Evolutionary conservation across 2,113 vertebrate species (phyloP), one percentile per base, ranked within the genome.

Genomic region (Galemys pyrenaicus): DNA sequence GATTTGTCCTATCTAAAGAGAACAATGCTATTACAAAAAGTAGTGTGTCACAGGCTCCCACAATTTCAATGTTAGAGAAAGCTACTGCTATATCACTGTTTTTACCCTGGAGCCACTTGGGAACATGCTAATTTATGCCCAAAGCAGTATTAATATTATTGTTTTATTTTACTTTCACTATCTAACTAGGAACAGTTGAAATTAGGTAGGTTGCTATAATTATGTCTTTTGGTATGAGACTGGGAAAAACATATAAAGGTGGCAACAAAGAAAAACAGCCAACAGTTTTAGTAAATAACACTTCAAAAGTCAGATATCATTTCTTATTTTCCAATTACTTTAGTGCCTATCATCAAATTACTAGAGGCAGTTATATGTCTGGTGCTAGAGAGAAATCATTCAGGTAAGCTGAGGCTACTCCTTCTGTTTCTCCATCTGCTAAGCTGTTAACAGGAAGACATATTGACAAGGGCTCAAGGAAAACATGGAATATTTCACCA

Each of bases 401-500:
- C 97, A 98, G 98, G 98, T 98, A 98, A 98, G 97, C 96, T 96
- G 96, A 97, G 96, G 97, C 97, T 98, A 97, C 95, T 97, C 96
- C 97, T 97, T 98, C 95, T 98, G 96, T 30, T 92, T 97, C 96
- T 97, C 97, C 98, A 98, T 98, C 96, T 98, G 98, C 97, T 99
- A 98, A 99, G 98, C 99, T 98, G 98, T 98, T 98, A 97, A 98
- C 98, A 97, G 58, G 62, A 97, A 98, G 98, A 98, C 98, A 99
- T 98, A 99, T 98, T 99, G 99, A 99, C 98, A 98, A 96, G 94
- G 96, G 98, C 98, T 98, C 98, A 98, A 98, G 98, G 97, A 98
- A 98, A 98, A 99, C 98, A 98, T 98, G 96, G 98, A 99, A 97
- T 98, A 98, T 99, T 99, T 99, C 98, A 98, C 99, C 98, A 98